Base-by-base conservation (phyloP, 1,140 invertebrate genomes). In the Monochamus saltuarius region DNA sequence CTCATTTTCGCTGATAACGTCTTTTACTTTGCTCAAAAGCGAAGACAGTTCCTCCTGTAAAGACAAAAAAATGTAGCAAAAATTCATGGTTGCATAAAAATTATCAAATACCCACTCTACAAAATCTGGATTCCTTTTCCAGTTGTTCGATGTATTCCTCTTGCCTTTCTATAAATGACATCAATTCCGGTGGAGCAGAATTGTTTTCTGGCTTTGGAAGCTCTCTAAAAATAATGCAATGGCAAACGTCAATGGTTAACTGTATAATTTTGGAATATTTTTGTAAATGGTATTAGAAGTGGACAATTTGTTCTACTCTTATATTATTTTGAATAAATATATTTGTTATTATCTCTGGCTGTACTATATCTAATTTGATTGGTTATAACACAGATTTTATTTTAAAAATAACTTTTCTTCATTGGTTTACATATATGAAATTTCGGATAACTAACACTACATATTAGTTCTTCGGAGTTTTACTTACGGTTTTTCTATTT, bases 91-190 rank as follows among this genome's bases (percentile, higher is more conserved):
- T 29, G 22, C 22, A 29, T 29, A 46, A 49, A 34, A 43, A 39
- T 7, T 40, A 10, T 58, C 45, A 47, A 47, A 8, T 17, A 67
- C 75, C 73, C 77, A 85, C 84, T 72, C 87, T 82, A 71, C 89
- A 91, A 72, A 89, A 90, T 64, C 86, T 86, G 42, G 88, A 90
- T 75, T 92, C 89, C 63, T 86, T 84, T 74, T 92, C 90, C 14
- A 92, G 67, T 68, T 92, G 89, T 51, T 90, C 86, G 29, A 92
- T 92, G 62, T 92, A 92, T 56, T 91, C 89, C 72, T 91, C 89
- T 70, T 92, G 90, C 52, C 88, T 85, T 74, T 91, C 86, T 17
- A 92, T 89, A 65, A 90, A 91, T 47, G 84, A 83, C 62, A 86
- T 80, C 11, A 89, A 70, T 72, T 89, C 86, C 10, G 72, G 72